Conservation (phyloP, 2,888 invertebrate species). For the Cephus nigrinus region DNA sequence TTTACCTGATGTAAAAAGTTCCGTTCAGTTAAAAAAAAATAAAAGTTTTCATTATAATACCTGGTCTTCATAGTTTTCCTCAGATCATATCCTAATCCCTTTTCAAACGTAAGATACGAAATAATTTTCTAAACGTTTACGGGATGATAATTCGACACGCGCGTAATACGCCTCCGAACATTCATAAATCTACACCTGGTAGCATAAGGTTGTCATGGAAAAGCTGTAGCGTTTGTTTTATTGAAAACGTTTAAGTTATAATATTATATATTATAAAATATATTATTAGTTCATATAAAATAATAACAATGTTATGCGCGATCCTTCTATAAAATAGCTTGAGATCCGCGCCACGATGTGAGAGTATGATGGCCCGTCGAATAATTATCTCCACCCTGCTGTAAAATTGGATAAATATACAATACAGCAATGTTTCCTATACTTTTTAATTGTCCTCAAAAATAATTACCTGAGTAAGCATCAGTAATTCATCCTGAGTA, state of each 20-base stretch:
- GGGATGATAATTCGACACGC: too few species aligned
- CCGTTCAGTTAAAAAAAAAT: not conserved
- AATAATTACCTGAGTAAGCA: conserved; percentile 67
- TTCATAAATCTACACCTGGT: not conserved
- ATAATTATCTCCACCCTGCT: conserved; percentile 66
- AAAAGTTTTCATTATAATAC: not conserved
- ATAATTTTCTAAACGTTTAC: not conserved
- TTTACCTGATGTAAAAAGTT: not conserved
- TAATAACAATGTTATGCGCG: conserved; percentile 53
- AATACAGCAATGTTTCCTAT: not conserved
- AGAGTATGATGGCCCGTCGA: conserved; percentile 70
- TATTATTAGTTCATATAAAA: conserved; percentile 50
- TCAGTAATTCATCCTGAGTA: conserved; percentile 92
- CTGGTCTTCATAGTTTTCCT: not conserved
- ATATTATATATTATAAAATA: conserved; percentile 55
- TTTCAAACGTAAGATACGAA: not conserved
- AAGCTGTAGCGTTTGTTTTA: conserved; percentile 37
- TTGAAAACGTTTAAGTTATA: conserved; percentile 60
- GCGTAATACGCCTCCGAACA: not conserved
- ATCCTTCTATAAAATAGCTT: conserved; percentile 64
- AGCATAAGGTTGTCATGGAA: not conserved
- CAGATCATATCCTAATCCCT: not conserved
- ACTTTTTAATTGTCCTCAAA: not conserved
- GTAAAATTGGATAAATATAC: conserved; percentile 5
- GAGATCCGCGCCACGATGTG: conserved; percentile 71